Conservation (phyloP, 2,888 invertebrate genomes). For the Plemyria rubiginata region DNA sequence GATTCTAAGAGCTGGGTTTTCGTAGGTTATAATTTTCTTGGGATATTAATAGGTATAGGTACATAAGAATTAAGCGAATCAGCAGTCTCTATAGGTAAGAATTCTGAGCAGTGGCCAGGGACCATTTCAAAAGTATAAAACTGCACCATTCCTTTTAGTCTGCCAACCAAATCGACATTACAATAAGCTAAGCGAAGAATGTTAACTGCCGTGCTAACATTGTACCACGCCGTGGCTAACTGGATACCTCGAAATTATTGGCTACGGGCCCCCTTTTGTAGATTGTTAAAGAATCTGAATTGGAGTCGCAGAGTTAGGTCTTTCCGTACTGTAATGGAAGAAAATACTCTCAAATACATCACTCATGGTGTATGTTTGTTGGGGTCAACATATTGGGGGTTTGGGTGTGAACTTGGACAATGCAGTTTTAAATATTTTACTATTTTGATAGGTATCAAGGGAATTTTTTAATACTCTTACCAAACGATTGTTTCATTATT, state of each 20-base stretch:
- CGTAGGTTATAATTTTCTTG: not conserved
- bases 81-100: not conserved
- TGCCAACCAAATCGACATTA: slow-evolving; percentile 67
- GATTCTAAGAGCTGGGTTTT: not conserved
- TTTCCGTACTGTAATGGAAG: slow-evolving; percentile 95
- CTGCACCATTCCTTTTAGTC: slow-evolving; percentile 67
- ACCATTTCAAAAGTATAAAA: slow-evolving; percentile 54
- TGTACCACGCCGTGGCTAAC: slow-evolving; percentile 54
- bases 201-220: slow-evolving; percentile 77
- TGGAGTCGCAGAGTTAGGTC: slow-evolving; percentile 97
- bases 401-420: slow-evolving; percentile 48
- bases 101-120: not conserved
- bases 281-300: slow-evolving; percentile 97
- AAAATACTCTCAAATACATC: slow-evolving; percentile 68
- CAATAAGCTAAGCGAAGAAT: slow-evolving; percentile 79
- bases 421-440: not conserved
- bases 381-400: slow-evolving; percentile 38
- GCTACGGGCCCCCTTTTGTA: slow-evolving; percentile 94
- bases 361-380: slow-evolving; percentile 47
- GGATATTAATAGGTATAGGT: slow-evolving; percentile 3
- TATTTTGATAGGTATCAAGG: not conserved
- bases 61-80: not conserved
- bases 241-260: slow-evolving; percentile 86
- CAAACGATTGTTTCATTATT: not conserved
- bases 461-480: too few relatives aligned